These are phyloP conservation scores for Callithrix jacchus DNA, from an alignment of 2,113 vertebrate species.

Conservation along the genomic window DNA sequence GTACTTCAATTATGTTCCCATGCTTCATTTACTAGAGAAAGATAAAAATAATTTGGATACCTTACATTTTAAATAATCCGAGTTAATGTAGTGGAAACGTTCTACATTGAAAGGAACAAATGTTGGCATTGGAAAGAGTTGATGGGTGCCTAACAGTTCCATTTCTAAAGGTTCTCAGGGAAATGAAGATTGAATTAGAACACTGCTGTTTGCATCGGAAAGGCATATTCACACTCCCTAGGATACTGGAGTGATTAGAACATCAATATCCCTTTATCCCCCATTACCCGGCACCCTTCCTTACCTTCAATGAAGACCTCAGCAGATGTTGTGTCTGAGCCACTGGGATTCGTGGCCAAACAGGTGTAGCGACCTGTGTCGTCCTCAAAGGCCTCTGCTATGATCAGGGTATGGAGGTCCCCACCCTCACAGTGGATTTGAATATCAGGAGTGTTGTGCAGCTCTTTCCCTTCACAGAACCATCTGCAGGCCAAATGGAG, in stretches of 20 bases:
- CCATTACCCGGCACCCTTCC: neutral
- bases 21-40: slow-evolving; percentile 42
- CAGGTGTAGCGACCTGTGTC: slow-evolving; percentile 98
- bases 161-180: neutral
- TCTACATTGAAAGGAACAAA: neutral
- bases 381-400: slow-evolving; percentile 98
- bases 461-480: slow-evolving; percentile 98
- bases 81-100: slow-evolving; percentile 2
- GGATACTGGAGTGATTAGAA: neutral
- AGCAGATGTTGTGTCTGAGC: slow-evolving; percentile 95
- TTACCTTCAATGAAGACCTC: slow-evolving; percentile 99
- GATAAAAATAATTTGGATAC: neutral
- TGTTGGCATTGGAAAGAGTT: neutral
- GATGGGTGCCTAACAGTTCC: neutral
- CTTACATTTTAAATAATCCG: neutral
- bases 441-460: slow-evolving; percentile 93
- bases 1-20: neutral
- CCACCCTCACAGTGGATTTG: slow-evolving; percentile 90
- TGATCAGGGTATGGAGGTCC: slow-evolving; percentile 92
- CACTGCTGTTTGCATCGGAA: neutral
- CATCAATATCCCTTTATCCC: fast-evolving
- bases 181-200: neutral
- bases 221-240: neutral
- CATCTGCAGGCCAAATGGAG: slow-evolving; percentile 87
- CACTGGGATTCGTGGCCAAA: slow-evolving; percentile 93